phyloP scores from a whole-genome alignment of 2,797 vertebrate genomes.

The Prionace glauca region DNA sequence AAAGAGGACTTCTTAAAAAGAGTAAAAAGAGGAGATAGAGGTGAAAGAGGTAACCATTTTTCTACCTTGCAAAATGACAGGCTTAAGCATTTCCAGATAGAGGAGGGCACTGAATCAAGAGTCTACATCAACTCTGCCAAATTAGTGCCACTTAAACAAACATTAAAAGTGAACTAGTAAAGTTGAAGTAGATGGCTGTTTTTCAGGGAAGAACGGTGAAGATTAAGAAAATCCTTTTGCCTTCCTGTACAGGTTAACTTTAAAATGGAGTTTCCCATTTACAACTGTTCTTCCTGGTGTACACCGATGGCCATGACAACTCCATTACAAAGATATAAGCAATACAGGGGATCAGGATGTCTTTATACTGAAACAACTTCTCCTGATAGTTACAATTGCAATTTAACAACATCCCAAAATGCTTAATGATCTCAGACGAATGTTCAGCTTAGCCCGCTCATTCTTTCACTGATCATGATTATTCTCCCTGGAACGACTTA shows the following conservation, averaged over 20 bases:
- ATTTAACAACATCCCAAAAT: neutral
- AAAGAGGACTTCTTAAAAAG: neutral
- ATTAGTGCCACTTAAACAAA: neutral
- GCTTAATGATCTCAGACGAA: neutral
- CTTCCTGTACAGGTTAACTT: neutral
- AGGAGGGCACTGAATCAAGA: neutral
- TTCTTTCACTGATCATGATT: neutral
- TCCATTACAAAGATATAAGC: neutral
- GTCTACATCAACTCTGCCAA: neutral
- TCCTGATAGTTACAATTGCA: neutral
- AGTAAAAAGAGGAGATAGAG: neutral
- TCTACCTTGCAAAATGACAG: neutral
- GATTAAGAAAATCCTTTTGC: neutral
- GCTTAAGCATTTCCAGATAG: neutral
- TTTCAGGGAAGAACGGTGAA: neutral
- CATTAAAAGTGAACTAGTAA: neutral
- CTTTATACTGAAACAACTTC: neutral
- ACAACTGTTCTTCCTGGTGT: neutral
- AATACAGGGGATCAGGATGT: neutral
- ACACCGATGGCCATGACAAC: neutral
- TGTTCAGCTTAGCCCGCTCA: neutral
- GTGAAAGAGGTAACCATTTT: neutral
- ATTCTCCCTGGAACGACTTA: neutral
- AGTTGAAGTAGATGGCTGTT: neutral
- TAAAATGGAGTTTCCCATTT: neutral